Evolutionary conservation across 2,113 vertebrate genomes (phyloP), one percentile per base, ranked within the genome.

Genomic region (Gymnorhina tibicen): DNA sequence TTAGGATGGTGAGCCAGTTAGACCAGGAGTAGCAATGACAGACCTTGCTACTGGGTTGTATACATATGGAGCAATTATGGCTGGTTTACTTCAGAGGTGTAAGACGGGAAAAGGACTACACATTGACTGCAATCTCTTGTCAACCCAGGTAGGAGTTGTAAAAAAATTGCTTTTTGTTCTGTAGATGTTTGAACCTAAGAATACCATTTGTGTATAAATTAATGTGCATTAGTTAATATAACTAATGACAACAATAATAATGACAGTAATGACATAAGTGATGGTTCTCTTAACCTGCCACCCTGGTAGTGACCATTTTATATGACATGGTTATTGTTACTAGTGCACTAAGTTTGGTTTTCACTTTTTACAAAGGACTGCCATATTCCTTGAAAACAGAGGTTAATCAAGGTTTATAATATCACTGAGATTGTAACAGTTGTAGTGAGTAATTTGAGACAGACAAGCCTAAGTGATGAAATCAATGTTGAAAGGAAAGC

Each of bases 51-150:
- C 99, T 46, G 99, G 99, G 11, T 95, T 99, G 28, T 99, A 98
- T 47, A 82, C 98, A 0, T 99, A 98, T 24, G 99, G 99, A 83
- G 99, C 99, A 56, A 93, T 99, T 75, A 98, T 99, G 99, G 99
- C 99, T 39, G 99, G 98, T 41, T 96, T 99, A 88, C 98, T 99
- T 83, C 99, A 99, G 41, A 98, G 98, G 73, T 96, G 97, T 19
- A 99, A 95, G 97, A 99, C 99, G 0, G 98, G 99, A 33, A 98
- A 93, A 91, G 99, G 99, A 32, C 93, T 97, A 33, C 99, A 99
- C 85, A 98, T 99, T 68, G 99, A 99, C 97, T 99, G 99, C 86
- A 99, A 99, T 97, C 98, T 99, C 64, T 97, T 99, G 80, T 99
- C 99, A 18, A 99, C 99, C 85, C 99, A 99, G 99, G 99, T 99